Base-by-base conservation (phyloP, 53 echinoderm and acorn worm species). In the Henricia sp. region DNA sequence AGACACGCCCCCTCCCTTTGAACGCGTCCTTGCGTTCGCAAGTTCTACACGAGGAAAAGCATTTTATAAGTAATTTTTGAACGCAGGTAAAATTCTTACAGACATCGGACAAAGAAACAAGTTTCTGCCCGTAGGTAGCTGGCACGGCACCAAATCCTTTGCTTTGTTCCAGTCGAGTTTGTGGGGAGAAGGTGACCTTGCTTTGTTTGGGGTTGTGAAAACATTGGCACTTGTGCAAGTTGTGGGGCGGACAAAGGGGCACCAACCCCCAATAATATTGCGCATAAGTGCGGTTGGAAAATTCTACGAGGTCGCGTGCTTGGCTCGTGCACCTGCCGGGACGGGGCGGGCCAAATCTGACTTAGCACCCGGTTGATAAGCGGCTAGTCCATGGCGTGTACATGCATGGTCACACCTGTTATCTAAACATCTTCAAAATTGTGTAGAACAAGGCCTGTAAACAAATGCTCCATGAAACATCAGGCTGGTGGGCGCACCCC, bases 171-270 rank as follows among this genome's bases (percentile, higher is more conserved):
- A 72, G 28, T 70, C 44, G 1, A 43, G 41, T 32, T 12, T 0
- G 1, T 52, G 52, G 3, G 26, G 17, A 21, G 42, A 24, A 37
- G 16, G 39, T 36, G 63, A 64, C 80, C 80, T 36, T 64, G 25
- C 80, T 80, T 80, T 80, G 64, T 80, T 57, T 57, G 26, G 28
- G 76, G 76, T 41, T 58, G 60, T 76, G 60, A 58, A 76, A 76
- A 60, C 42, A 42, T 23, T 58, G 58, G 17, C 28, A 39, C 58
- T 13, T 1, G 6, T 39, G 44, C 16, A 69, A 33, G 25, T 0
- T 24, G 17, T 46, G 34, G 66, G n/a, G 6, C 52, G 38, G 26
- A 74, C 54, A 74, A 74, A 53, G 54, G 2, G 1, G 33, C 20
- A 6, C 1, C 11, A 30, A 28, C 25, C 40, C 52, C 6, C n/a